Evolutionary conservation across 2,888 invertebrate genomes (phyloP).

Genomic region (Chelonus formosanus): DNA sequence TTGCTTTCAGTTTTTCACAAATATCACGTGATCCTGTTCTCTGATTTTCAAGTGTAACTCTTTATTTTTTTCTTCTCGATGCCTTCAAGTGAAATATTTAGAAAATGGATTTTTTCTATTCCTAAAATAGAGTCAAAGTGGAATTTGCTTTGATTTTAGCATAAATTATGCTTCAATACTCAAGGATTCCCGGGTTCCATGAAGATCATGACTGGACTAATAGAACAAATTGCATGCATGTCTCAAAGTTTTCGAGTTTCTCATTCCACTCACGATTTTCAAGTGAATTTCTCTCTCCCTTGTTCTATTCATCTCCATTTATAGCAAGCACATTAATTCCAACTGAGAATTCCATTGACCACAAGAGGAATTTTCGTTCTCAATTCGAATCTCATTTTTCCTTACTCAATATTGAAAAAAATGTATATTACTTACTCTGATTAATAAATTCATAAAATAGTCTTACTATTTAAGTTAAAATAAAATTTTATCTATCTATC

Average conservation of each 20-base stretch:
- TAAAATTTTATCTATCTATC: too few species aligned
- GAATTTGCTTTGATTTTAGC: too few species aligned
- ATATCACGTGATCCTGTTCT: too few species aligned
- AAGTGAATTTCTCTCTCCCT: conserved; percentile 18
- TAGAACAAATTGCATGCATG: conserved; percentile 23
- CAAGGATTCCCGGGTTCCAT: too few species aligned
- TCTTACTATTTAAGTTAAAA: too few species aligned
- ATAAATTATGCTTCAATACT: too few species aligned
- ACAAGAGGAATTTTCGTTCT: conserved; percentile 19
- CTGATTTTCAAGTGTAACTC: too few species aligned
- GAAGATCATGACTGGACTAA: conserved; percentile 3
- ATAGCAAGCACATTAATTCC: conserved; percentile 22
- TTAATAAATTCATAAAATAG: background rate
- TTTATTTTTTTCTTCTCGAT: too few species aligned
- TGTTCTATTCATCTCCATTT: conserved; percentile 24
- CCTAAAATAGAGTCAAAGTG: too few species aligned
- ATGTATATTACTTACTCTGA: conserved; percentile 16
- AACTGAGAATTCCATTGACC: conserved; percentile 27
- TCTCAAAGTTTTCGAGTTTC: conserved; percentile 5
- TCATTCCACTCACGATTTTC: conserved; percentile 1
- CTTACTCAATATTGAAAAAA: background rate
- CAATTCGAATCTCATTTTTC: background rate
- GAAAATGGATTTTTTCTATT: too few species aligned
- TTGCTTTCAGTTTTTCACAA: too few species aligned
- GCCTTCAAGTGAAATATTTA: too few species aligned